These are phyloP conservation scores for Lates calcarifer DNA, from an alignment of 2,113 vertebrate species.

Conservation along the genomic window DNA sequence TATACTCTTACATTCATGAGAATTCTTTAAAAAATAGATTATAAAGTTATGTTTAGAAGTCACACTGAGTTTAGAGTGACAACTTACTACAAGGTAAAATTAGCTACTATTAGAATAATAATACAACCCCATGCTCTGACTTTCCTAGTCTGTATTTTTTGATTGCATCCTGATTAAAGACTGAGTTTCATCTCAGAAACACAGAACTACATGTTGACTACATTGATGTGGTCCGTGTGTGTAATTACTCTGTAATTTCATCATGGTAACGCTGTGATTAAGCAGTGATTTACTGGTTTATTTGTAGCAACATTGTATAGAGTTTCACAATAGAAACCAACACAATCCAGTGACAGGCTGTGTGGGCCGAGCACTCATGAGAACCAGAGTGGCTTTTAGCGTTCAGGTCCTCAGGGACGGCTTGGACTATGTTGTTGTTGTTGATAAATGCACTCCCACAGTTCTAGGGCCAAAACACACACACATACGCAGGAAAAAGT, in stretches of 20 bases:
- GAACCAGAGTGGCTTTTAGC: constrained; percentile 62
- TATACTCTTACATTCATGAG: background rate
- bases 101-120: constrained; percentile 39
- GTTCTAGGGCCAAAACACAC: constrained; percentile 44
- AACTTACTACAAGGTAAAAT: constrained; percentile 30
- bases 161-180: constrained; percentile 68
- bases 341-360: constrained; percentile 41
- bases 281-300: constrained; percentile 61
- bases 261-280: constrained; percentile 66
- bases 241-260: constrained; percentile 69
- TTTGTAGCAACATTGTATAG: constrained; percentile 68
- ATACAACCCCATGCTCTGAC: background rate
- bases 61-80: background rate
- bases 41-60: constrained; percentile 8
- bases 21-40: background rate
- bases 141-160: constrained; percentile 47
- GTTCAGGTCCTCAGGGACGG: constrained; percentile 40
- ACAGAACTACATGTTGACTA: constrained; percentile 43
- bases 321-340: constrained; percentile 64
- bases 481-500: background rate
- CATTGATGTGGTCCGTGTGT: constrained; percentile 66
- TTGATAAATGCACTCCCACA: constrained; percentile 64
- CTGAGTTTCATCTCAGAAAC: constrained; percentile 48
- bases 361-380: constrained; percentile 61
- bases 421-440: constrained; percentile 57